Conservation (phyloP, 2,797 vertebrate genomes). For the Danio jaintianensis region DNA sequence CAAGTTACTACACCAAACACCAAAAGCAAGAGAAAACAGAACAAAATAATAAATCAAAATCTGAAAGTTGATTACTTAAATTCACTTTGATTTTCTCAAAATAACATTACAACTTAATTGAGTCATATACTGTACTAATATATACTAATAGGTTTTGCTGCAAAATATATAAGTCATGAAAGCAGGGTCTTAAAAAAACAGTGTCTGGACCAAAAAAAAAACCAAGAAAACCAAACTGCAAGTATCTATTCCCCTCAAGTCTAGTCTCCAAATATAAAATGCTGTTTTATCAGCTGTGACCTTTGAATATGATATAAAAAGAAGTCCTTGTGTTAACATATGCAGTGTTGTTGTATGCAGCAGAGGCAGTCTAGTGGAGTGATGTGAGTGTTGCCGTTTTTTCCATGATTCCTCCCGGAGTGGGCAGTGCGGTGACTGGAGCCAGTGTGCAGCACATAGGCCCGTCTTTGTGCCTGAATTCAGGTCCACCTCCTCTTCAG, state of each 20-base stretch:
- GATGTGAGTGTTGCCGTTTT: constrained; percentile 16
- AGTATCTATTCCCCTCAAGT: background rate
- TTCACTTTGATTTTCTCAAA: no score
- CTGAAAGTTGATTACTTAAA: no score
- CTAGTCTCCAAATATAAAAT: background rate
- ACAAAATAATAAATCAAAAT: no score
- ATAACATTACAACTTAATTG: no score
- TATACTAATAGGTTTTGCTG: no score
- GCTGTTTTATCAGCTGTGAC: constrained; percentile 9
- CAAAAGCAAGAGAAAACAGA: no score
- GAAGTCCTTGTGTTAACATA: constrained; percentile 30
- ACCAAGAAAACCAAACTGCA: no score
- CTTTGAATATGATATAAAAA: constrained; percentile 12
- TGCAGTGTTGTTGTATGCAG: constrained; percentile 13
- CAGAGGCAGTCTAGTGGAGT: background rate
- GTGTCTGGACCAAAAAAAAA: no score
- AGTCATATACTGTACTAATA: no score
- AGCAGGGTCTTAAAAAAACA: no score
- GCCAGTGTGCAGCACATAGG: constrained; percentile 52
- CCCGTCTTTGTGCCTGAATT: constrained; percentile 50
- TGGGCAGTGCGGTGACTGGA: constrained; percentile 43
- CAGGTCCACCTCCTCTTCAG: constrained; percentile 23
- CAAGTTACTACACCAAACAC: no score
- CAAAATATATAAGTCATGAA: no score
- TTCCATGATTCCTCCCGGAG: constrained; percentile 27